These are phyloP conservation scores for Halictus rubicundus DNA, from an alignment of 1,140 invertebrate genomes.

Conservation along the genomic window DNA sequence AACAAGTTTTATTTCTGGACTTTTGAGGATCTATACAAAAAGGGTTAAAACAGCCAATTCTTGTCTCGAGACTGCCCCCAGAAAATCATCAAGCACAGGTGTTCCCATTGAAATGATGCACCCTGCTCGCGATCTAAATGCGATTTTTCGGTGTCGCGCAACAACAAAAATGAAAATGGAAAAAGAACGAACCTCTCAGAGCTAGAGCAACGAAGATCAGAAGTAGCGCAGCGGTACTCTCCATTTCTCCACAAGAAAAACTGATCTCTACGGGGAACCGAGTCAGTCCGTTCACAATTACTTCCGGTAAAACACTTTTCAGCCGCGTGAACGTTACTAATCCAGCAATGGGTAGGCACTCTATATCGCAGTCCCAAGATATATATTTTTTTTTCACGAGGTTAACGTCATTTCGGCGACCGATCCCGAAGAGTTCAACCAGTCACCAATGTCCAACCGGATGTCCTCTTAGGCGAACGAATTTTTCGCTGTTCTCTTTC, in stretches of 20 bases:
- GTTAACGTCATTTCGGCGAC: constrained; percentile 48
- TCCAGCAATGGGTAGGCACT: constrained; percentile 31
- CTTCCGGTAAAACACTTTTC: not conserved
- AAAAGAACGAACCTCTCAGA: constrained; percentile 61
- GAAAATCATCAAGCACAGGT: too few relatives aligned
- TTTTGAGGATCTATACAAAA: too few relatives aligned
- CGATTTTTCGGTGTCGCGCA: too few relatives aligned
- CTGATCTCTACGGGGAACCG: too few relatives aligned
- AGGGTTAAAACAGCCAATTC: too few relatives aligned
- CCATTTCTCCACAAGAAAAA: constrained; percentile 51
- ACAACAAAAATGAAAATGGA: not conserved
- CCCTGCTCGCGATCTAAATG: too few relatives aligned
- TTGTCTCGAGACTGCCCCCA: too few relatives aligned
- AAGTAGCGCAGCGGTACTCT: constrained; percentile 52
- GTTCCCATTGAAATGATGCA: too few relatives aligned
- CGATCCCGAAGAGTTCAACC: not conserved
- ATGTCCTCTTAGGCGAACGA: not conserved
- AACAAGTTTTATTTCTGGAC: too few relatives aligned
- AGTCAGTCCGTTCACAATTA: not conserved
- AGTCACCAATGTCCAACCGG: not conserved
- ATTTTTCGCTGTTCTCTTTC: too few relatives aligned
- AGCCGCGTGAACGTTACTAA: constrained; percentile 18
- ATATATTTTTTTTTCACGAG: constrained; percentile 28
- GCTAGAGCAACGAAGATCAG: constrained; percentile 55
- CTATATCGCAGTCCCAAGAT: constrained; percentile 1